Conservation (phyloP, 2,888 invertebrate genomes). For the Drosophila conformis region DNA sequence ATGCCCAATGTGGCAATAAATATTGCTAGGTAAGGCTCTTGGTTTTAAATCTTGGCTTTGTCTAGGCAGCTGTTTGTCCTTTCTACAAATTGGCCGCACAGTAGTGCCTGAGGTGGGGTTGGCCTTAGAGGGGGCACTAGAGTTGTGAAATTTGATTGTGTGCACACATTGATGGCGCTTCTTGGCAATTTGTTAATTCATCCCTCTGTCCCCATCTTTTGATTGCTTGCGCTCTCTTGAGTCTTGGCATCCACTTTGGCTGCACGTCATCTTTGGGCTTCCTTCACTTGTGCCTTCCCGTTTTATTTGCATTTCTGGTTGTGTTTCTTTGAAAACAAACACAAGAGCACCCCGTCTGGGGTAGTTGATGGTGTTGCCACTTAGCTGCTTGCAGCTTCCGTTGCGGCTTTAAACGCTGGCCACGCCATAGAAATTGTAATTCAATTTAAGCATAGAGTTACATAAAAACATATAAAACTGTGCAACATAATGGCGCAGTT, state of each 20-base stretch:
- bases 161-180: slow-evolving; percentile 53
- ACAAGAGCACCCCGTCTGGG: slow-evolving; percentile 49
- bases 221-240: background rate
- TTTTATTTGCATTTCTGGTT: slow-evolving; percentile 56
- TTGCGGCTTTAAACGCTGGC: slow-evolving; percentile 39
- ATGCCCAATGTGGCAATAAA: background rate
- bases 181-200: slow-evolving; percentile 54
- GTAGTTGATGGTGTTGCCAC: slow-evolving; percentile 39
- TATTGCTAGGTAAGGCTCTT: slow-evolving; percentile 22
- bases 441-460: slow-evolving; percentile 34
- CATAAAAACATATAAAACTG: background rate
- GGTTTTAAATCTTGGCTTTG: slow-evolving; percentile 24
- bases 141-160: slow-evolving; percentile 18
- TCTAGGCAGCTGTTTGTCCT: slow-evolving; percentile 14
- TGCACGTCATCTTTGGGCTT: slow-evolving; percentile 49
- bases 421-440: slow-evolving; percentile 38
- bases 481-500: slow-evolving; percentile 27
- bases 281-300: slow-evolving; percentile 32
- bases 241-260: slow-evolving; percentile 28
- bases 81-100: background rate
- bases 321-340: slow-evolving; percentile 63
- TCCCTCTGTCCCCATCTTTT: background rate
- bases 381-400: slow-evolving; percentile 54
- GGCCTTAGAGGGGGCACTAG: background rate
- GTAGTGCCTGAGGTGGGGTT: background rate